A percentile compares a stretch with the other conserved stretches of the same genome.
Evolutionary conservation across 1,140 invertebrate genomes (phyloP).

Genomic region (Wiebesia pumilae): DNA sequence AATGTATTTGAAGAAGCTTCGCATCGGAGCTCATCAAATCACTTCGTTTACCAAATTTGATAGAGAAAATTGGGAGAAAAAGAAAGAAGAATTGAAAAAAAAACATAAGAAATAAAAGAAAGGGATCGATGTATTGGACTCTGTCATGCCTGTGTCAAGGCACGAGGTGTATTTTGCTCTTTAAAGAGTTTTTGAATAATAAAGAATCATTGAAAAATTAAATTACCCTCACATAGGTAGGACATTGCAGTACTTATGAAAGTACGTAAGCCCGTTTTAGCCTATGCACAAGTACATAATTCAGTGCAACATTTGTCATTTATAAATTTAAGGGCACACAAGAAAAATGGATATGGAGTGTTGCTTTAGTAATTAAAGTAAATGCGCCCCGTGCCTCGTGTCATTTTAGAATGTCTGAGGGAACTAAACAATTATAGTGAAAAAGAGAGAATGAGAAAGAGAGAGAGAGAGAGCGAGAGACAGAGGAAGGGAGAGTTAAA

Average conservation of each 20-base stretch:
- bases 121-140: slow-evolving; percentile 47
- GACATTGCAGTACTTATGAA: slow-evolving; percentile 49
- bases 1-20: slow-evolving; percentile 48
- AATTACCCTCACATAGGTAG: slow-evolving; percentile 45
- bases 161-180: slow-evolving; percentile 57
- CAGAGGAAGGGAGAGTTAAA: slow-evolving; percentile 49
- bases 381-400: slow-evolving; percentile 51
- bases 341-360: slow-evolving; percentile 51
- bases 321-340: slow-evolving; percentile 33
- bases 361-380: slow-evolving; percentile 51
- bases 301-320: slow-evolving; percentile 41
- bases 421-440: slow-evolving; percentile 52
- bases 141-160: slow-evolving; percentile 55
- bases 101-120: slow-evolving; percentile 43
- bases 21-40: slow-evolving; percentile 45
- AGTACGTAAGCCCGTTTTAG: slow-evolving; percentile 39
- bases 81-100: slow-evolving; percentile 12
- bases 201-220: slow-evolving; percentile 36
- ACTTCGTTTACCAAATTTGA: slow-evolving; percentile 54
- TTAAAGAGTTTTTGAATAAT: not conserved
- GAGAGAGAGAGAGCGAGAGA: slow-evolving; percentile 18
- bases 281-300: slow-evolving; percentile 50
- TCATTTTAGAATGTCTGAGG: slow-evolving; percentile 48
- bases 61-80: slow-evolving; percentile 41
- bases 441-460: slow-evolving; percentile 45